Conservation (phyloP, 1,140 invertebrate species). For the Drosophila biarmipes region DNA sequence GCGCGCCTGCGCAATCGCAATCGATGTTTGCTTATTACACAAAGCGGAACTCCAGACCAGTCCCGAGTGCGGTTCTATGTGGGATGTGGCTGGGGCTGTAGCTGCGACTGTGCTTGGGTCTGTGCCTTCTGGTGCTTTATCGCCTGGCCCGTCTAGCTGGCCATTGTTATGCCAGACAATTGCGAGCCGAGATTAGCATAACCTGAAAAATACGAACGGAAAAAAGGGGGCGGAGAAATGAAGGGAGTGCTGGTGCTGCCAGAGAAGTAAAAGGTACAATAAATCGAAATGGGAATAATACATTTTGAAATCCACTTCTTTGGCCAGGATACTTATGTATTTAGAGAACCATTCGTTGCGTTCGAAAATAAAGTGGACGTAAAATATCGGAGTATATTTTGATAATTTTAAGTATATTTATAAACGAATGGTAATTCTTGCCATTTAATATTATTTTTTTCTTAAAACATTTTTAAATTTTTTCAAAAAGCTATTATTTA, state of each 20-base stretch:
- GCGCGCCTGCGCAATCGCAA: slow-evolving; percentile 47
- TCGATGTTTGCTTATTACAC: slow-evolving; percentile 60
- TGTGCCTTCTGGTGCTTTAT: slow-evolving; percentile 29
- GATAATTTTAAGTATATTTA: too few relatives aligned
- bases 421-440: too few relatives aligned
- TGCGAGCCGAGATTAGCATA: slow-evolving; percentile 50
- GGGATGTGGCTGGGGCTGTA: slow-evolving; percentile 19
- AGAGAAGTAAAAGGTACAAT: slow-evolving; percentile 1
- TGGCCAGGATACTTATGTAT: background rate
- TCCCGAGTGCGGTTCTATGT: slow-evolving; percentile 39
- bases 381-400: too few relatives aligned
- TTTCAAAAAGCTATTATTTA: too few relatives aligned
- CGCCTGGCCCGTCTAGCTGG: slow-evolving; percentile 32
- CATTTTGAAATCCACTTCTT: slow-evolving; percentile 6
- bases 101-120: background rate
- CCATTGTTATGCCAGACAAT: slow-evolving; percentile 61
- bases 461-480: too few relatives aligned
- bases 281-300: background rate
- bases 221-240: slow-evolving; percentile 20
- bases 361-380: too few relatives aligned
- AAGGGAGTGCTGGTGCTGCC: slow-evolving; percentile 11
- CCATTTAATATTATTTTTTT: too few relatives aligned
- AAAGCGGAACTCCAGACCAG: slow-evolving; percentile 72
- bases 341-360: too few relatives aligned
- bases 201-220: slow-evolving; percentile 34